These are phyloP conservation scores for Phalanger gymnotis DNA, from an alignment of 2,797 vertebrate genomes.

Conservation along the genomic window DNA sequence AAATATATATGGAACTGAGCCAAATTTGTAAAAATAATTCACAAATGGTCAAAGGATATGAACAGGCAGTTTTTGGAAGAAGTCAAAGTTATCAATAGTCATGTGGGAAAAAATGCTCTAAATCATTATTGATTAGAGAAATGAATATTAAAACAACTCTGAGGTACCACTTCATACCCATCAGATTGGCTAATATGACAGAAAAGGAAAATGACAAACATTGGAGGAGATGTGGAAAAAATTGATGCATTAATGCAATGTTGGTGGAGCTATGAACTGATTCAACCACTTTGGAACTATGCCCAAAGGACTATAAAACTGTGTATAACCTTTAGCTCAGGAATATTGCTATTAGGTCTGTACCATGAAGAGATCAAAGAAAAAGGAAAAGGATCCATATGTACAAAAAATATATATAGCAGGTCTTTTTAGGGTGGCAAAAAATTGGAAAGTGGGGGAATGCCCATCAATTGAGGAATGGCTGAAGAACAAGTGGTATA, in stretches of 20 bases:
- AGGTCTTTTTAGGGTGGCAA: not conserved
- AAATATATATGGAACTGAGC: not conserved
- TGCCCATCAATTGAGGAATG: not conserved
- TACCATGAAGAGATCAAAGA: not conserved
- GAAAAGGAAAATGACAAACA: not conserved
- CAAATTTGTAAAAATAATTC: not conserved
- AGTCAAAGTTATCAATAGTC: not conserved
- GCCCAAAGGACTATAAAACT: not conserved
- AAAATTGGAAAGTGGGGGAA: not conserved
- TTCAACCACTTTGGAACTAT: not conserved
- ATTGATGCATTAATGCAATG: not conserved
- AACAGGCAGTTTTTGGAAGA: not conserved
- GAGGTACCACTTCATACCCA: not conserved
- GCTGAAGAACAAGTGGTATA: not conserved
- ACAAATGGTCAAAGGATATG: not conserved
- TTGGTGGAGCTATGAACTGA: not conserved
- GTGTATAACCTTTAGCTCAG: not conserved
- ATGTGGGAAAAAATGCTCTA: not conserved
- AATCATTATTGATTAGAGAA: not conserved
- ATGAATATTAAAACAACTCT: not conserved
- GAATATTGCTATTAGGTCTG: not conserved
- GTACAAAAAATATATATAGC: not conserved
- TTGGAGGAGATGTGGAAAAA: not conserved
- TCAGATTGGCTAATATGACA: not conserved
- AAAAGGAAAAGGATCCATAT: not conserved